Conservation (phyloP, 1,140 invertebrate genomes). For the Aphidius ervi region DNA sequence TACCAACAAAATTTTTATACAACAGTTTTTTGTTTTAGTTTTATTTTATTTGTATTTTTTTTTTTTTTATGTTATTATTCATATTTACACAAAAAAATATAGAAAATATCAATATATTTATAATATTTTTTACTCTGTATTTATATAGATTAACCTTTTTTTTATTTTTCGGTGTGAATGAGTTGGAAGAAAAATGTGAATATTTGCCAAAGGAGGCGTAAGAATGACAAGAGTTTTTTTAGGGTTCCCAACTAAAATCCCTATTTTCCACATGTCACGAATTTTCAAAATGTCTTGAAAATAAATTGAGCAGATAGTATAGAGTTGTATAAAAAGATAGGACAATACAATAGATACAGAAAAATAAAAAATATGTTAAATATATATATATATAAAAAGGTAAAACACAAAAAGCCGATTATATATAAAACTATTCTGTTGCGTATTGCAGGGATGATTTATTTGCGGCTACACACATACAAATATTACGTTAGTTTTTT, state of each 20-base stretch:
- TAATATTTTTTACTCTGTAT: too few relatives aligned
- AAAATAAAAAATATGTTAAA: background rate
- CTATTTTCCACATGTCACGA: conserved; percentile 7
- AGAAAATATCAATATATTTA: too few relatives aligned
- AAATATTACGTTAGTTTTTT: background rate
- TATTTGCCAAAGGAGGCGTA: background rate
- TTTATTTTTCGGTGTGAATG: background rate
- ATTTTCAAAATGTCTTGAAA: conserved; percentile 23
- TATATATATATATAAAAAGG: conserved; percentile 46
- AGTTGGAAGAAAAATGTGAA: background rate
- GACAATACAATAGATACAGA: conserved; percentile 1
- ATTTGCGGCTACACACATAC: conserved; percentile 29
- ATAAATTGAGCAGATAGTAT: conserved; percentile 31
- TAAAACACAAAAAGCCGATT: conserved; percentile 54
- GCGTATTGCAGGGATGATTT: conserved; percentile 44
- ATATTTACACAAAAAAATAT: too few relatives aligned
- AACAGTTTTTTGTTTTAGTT: background rate
- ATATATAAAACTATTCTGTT: conserved; percentile 28
- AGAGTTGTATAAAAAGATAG: conserved; percentile 9
- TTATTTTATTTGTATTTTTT: conserved; percentile 1
- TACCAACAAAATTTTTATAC: background rate
- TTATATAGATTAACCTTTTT: background rate
- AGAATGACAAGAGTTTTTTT: conserved; percentile 12
- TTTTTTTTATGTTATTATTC: too few relatives aligned
- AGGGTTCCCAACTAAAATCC: background rate